phyloP scores from a whole-genome alignment of 2,888 invertebrate genomes.

The Loripinus fragilis region DNA sequence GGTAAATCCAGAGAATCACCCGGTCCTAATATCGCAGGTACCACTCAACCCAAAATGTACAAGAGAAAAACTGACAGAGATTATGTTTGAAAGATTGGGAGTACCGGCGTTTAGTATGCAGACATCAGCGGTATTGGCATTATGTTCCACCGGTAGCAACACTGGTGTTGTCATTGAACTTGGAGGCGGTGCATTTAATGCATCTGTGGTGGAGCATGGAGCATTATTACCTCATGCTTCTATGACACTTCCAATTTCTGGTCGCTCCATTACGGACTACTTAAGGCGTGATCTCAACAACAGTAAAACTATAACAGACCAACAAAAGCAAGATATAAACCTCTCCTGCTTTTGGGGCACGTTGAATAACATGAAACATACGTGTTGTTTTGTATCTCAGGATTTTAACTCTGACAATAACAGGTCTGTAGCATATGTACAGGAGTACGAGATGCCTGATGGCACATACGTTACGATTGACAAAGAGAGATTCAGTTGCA shows the following conservation, averaged over 20 bases:
- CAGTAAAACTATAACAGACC: background rate
- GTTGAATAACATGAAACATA: background rate
- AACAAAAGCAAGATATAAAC: background rate
- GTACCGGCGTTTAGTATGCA: slow-evolving; percentile 11
- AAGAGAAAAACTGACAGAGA: background rate
- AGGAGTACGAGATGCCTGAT: background rate
- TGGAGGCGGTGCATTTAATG: background rate
- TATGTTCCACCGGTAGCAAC: background rate
- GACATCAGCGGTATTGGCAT: background rate
- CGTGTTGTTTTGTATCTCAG: slow-evolving; percentile 9
- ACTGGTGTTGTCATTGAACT: background rate
- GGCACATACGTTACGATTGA: background rate
- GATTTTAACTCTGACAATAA: background rate
- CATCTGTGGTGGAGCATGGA: background rate
- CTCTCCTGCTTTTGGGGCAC: background rate
- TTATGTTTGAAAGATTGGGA: background rate
- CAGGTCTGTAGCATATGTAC: background rate
- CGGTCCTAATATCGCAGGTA: background rate
- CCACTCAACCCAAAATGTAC: slow-evolving; percentile 1
- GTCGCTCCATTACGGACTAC: background rate
- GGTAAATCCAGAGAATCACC: background rate
- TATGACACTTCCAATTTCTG: background rate
- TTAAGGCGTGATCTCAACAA: background rate
- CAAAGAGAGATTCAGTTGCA: background rate
- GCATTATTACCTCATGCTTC: background rate